Evolutionary conservation across 2,797 vertebrate species (phyloP), one percentile per base, ranked within the genome.

Genomic region (Jordanella pulchra): DNA sequence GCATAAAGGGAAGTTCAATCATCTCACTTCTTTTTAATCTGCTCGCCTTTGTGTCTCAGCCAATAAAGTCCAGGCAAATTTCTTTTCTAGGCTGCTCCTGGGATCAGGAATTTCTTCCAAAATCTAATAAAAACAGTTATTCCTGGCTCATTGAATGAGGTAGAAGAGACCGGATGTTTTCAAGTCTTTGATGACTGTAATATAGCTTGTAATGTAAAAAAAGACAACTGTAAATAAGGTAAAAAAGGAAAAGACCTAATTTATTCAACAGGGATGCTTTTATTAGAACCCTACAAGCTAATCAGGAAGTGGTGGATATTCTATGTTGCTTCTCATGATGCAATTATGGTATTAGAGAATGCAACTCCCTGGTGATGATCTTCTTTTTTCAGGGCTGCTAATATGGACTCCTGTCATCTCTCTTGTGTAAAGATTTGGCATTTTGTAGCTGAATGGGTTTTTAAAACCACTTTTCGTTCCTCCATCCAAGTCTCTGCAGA

Each of bases 1-100:
- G 85, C 89, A 93, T 86, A 93, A 93, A 92, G 86, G 82, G 71
- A 69, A 90, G 90, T 92, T 91, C 87, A 91, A 87, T 92, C 91
- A 88, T 89, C 88, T 89, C 86, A 78, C 73, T 83, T 84, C 83
- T 88, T 90, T 93, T 91, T 88, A 91, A 87, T 90, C 88, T 84
- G 74, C 71, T 76, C 77, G 35, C 86, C 84, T 88, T 92, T 92
- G 87, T 91, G 82, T 84, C 65, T 28, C 79, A 88, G 85, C 86
- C 87, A 89, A 90, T 89, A 85, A 91, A 90, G 82, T 86, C 70
- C 65, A 11, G 47, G 81, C 81, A 89, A 91, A 89, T 90, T 92
- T 87, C 85, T 86, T 80, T 77, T 82, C 66, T 76, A 69, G 65
- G 69, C 80, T 81, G 67, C 81, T 87, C 79, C 81, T 77, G 53